Conservation (phyloP, 2,113 vertebrate genomes). For the Bujurquina vittata region DNA sequence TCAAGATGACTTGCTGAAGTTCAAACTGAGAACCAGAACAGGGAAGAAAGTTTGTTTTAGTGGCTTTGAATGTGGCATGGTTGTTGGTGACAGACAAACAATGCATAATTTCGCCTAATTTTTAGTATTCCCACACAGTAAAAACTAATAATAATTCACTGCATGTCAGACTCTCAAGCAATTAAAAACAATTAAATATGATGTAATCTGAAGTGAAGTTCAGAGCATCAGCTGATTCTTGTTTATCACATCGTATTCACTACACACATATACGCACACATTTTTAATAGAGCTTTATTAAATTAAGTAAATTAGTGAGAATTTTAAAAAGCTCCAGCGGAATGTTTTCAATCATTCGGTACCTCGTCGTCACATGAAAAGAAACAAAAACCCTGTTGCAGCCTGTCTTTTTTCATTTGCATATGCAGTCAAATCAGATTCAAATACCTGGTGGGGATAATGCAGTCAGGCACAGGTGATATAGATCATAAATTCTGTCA, state of each 20-base stretch:
- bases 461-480: not conserved
- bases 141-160: not conserved
- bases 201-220: not conserved
- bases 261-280: not conserved
- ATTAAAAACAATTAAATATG: not conserved
- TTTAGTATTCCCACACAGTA: too few relatives aligned
- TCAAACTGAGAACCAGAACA: not conserved
- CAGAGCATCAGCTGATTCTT: not conserved
- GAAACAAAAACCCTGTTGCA: not conserved
- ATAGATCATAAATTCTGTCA: not conserved
- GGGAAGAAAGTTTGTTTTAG: not conserved
- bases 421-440: slow-evolving; percentile 60
- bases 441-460: slow-evolving; percentile 28
- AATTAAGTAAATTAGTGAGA: not conserved
- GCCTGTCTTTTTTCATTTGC: slow-evolving; percentile 18
- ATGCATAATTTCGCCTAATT: too few relatives aligned
- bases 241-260: not conserved
- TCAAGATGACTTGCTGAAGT: not conserved
- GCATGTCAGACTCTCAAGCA: not conserved
- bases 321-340: not conserved
- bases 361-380: not conserved
- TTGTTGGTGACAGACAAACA: not conserved
- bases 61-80: not conserved
- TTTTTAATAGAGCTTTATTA: not conserved
- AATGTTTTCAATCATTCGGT: not conserved